phyloP scores from a whole-genome alignment of 30 jellyfish, hydroid and myxozoan genomes.

The Rhopilema esculentum region DNA sequence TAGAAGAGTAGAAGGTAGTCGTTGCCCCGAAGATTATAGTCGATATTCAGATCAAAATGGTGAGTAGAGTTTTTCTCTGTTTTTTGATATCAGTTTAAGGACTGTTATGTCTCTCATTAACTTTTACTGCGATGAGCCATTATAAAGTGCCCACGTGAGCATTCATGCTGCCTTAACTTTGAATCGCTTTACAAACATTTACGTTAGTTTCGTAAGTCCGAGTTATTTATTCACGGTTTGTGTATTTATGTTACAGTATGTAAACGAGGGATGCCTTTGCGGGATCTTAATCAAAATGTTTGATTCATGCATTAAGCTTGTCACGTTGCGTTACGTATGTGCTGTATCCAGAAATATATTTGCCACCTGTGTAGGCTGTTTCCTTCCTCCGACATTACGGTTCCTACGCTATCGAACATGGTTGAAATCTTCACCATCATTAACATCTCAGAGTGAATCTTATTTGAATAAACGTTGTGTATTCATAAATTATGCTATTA shows the following conservation, averaged over 20 bases:
- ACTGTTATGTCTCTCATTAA: no score
- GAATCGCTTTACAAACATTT: neutral
- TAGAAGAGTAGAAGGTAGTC: neutral
- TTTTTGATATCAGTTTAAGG: neutral
- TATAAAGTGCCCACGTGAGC: neutral
- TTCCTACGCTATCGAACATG: neutral
- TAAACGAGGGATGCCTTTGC: neutral
- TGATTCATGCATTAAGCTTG: neutral
- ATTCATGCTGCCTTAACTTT: neutral
- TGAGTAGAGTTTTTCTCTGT: neutral
- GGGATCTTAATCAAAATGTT: neutral
- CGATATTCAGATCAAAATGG: neutral
- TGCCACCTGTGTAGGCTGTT: neutral
- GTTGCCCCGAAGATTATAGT: neutral
- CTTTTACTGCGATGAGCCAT: no score
- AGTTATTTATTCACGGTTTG: neutral
- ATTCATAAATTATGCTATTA: no score
- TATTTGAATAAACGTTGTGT: neutral
- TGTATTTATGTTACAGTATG: neutral
- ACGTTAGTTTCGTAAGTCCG: neutral
- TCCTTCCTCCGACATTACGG: neutral
- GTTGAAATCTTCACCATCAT: neutral
- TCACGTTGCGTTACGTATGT: neutral
- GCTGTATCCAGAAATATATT: neutral
- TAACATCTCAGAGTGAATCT: neutral